These are phyloP conservation scores for Beaufortia kweichowensis DNA, from an alignment of 2,113 vertebrate species.

Conservation along the genomic window DNA sequence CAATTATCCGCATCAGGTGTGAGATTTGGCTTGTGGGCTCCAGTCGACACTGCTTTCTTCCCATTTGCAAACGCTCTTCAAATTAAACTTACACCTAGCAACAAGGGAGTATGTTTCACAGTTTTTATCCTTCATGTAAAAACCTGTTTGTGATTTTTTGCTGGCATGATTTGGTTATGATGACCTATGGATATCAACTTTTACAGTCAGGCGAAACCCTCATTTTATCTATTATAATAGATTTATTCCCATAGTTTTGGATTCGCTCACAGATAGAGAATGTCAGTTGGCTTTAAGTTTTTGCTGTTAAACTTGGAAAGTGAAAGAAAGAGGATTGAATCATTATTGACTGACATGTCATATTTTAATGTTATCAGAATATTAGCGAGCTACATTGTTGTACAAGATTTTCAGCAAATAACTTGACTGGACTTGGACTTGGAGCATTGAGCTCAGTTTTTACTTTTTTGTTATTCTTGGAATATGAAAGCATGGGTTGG, in stretches of 20 bases:
- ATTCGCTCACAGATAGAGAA: neutral
- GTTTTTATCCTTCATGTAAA: neutral
- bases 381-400: too few relatives aligned
- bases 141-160: neutral
- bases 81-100: neutral
- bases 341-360: too few relatives aligned
- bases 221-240: neutral
- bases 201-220: slow-evolving; percentile 3
- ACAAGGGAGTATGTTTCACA: slow-evolving; percentile 8
- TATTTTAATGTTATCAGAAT: too few relatives aligned
- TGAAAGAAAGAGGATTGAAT: too few relatives aligned
- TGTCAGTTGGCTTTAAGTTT: too few relatives aligned
- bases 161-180: neutral
- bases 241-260: neutral
- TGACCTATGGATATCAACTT: neutral
- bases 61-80: slow-evolving; percentile 12
- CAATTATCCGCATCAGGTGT: slow-evolving; percentile 38
- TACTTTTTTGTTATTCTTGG: neutral
- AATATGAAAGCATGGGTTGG: neutral
- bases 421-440: too few relatives aligned
- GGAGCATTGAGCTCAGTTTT: too few relatives aligned
- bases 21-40: slow-evolving; percentile 12
- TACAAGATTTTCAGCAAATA: too few relatives aligned
- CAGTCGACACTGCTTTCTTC: neutral
- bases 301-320: neutral